Evolutionary conservation across 2,797 vertebrate species (phyloP).

Genomic region (Moxostoma hubbsi): DNA sequence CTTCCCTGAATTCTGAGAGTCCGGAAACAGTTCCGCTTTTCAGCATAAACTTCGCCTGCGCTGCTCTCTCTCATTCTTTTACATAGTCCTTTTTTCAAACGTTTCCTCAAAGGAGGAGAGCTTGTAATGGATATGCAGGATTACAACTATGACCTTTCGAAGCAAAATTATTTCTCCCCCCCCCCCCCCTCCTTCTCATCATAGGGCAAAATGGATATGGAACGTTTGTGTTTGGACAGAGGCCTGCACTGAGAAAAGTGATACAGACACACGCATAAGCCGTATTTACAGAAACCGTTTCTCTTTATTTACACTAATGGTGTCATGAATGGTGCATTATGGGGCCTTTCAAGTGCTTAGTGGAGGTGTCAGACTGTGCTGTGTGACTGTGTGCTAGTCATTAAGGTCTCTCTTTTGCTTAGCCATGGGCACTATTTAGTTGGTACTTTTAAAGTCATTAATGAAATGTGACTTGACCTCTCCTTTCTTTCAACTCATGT

Average conservation of each 20-base stretch:
- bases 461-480: conserved; percentile 74
- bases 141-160: conserved; percentile 46
- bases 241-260: conserved; percentile 55
- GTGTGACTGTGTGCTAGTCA: conserved; percentile 53
- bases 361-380: conserved; percentile 51
- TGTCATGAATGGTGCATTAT: conserved; percentile 55
- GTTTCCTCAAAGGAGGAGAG: conserved; percentile 46
- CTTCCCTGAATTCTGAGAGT: conserved; percentile 51
- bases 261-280: conserved; percentile 49
- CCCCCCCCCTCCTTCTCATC: conserved; percentile 51
- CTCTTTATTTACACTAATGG: conserved; percentile 68
- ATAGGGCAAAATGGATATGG: conserved; percentile 61
- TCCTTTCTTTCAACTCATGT: conserved; percentile 54
- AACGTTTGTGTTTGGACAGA: conserved; percentile 71
- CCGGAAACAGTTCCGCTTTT: conserved; percentile 60
- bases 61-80: conserved; percentile 15
- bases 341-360: conserved; percentile 58
- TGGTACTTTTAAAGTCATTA: conserved; percentile 68
- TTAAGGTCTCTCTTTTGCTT: conserved; percentile 45
- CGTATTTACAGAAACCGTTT: conserved; percentile 55
- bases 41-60: conserved; percentile 49
- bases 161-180: too few species aligned
- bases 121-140: conserved; percentile 56
- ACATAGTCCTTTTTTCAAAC: conserved; percentile 17
- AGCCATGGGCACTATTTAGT: conserved; percentile 71